Evolutionary conservation across 2,797 vertebrate genomes (phyloP), one percentile per base, ranked within the genome.

Genomic region (Tarsius wallacei): DNA sequence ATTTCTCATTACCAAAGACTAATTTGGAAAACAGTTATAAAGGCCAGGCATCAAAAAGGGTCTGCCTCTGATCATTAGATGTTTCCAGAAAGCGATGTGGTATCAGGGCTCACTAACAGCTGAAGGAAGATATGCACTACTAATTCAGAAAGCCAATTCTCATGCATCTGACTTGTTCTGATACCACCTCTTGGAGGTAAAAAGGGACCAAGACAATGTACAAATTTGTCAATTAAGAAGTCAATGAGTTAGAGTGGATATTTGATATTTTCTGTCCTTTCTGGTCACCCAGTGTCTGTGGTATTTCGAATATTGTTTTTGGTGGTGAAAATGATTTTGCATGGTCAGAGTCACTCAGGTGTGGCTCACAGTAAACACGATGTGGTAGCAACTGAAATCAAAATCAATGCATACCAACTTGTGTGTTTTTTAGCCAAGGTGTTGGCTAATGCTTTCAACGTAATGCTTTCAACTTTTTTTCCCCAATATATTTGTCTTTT

Each of bases 181-280:
- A 93, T 89, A 77, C 87, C 87, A 94, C 68, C 95, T 91, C 91
- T 96, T 94, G 93, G 76, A 90, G 91, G 49, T 90, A 63, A 81
- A 90, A 87, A 76, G 28, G 84, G 57, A 87, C 59, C 49, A 84
- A 96, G 68, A 71, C 26, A 73, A 63, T 93, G 47, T 87, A 31
- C 31, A 93, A 86, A 89, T 86, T 49, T 91, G 64, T 87, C 70
- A 80, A 42, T 33, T 76, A 21, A 36, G 49, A 90, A 74, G 78
- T 80, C 33, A 42, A 55, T 70, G 51, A 89, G 90, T 86, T 73
- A 82, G 93, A 82, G 24, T 81, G 4, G 24, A 55, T 93, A 55
- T 51, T 89, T 94, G 61, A 70, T 93, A 87, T 47, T 42, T 63
- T 91, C 53, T 94, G 53, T 89, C 47, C 71, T 83, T 85, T 63